Percentiles rank a stretch among this genome's conserved stretches.
phyloP scores from a whole-genome alignment of 2,888 invertebrate species.

The Orchesella flavescens region DNA sequence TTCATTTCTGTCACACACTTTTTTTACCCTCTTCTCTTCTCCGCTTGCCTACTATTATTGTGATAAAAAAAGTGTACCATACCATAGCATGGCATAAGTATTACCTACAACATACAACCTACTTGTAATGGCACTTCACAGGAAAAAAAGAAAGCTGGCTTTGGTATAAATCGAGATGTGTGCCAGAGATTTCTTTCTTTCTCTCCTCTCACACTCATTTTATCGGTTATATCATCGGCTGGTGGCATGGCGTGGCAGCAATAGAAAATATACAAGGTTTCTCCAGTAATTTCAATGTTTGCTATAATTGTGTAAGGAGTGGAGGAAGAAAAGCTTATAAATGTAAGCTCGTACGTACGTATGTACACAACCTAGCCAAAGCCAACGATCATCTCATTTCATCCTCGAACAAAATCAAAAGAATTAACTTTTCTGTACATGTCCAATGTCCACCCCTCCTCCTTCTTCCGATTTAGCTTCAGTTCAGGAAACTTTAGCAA shows the following conservation, averaged over 20 bases:
- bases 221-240: too few relatives aligned
- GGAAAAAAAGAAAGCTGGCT: neutral
- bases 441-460: conserved; percentile 14
- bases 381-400: conserved; percentile 10
- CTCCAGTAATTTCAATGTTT: neutral
- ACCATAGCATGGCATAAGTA: too few relatives aligned
- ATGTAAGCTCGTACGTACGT: too few relatives aligned
- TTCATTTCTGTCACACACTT: conserved; percentile 6
- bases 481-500: neutral
- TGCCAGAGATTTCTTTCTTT: conserved; percentile 6
- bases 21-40: neutral
- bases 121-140: too few relatives aligned
- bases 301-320: conserved; percentile 21
- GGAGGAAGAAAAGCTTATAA: neutral
- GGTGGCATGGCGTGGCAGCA: too few relatives aligned
- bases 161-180: neutral
- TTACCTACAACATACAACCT: too few relatives aligned
- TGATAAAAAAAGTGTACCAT: too few relatives aligned
- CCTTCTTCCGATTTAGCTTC: neutral
- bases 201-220: too few relatives aligned
- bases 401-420: neutral
- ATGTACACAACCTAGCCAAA: neutral
- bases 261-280: too few relatives aligned
- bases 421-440: conserved; percentile 41
- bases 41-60: too few relatives aligned